Conservation (phyloP, 2,888 invertebrate genomes). For the Mimachlamys varia region DNA sequence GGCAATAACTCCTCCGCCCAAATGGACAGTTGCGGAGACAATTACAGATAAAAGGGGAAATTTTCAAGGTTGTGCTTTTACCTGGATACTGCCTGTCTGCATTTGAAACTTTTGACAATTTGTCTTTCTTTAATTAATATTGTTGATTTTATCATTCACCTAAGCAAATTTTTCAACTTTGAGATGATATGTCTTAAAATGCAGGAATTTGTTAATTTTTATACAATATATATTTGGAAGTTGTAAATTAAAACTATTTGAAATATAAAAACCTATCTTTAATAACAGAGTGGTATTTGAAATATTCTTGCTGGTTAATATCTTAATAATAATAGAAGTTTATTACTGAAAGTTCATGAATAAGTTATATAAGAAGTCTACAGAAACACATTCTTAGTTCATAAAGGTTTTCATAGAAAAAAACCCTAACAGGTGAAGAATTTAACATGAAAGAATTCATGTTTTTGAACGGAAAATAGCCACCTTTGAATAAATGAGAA, state of each 20-base stretch:
- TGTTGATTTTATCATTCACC: too few species aligned
- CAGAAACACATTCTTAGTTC: neutral
- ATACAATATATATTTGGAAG: too few species aligned
- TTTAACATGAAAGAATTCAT: neutral
- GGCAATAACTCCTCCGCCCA: constrained; percentile 17
- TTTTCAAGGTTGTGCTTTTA: neutral
- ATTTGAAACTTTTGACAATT: too few species aligned
- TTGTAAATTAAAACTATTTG: too few species aligned
- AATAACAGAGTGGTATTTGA: neutral
- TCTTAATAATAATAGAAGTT: too few species aligned
- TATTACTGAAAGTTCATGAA: neutral
- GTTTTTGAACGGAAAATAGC: neutral
- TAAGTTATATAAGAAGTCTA: neutral
- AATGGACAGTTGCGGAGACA: neutral
- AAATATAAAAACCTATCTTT: too few species aligned
- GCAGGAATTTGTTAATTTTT: too few species aligned
- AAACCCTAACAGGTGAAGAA: neutral
- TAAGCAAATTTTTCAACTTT: too few species aligned
- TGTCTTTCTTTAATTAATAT: too few species aligned
- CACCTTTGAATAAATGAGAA: constrained; percentile 19
- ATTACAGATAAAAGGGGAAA: neutral
- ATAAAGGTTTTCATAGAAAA: neutral
- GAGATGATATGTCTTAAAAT: too few species aligned
- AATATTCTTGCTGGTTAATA: neutral
- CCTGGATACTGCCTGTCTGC: neutral